phyloP scores from a whole-genome alignment of 2,888 invertebrate genomes.

The Hedya salicella region DNA sequence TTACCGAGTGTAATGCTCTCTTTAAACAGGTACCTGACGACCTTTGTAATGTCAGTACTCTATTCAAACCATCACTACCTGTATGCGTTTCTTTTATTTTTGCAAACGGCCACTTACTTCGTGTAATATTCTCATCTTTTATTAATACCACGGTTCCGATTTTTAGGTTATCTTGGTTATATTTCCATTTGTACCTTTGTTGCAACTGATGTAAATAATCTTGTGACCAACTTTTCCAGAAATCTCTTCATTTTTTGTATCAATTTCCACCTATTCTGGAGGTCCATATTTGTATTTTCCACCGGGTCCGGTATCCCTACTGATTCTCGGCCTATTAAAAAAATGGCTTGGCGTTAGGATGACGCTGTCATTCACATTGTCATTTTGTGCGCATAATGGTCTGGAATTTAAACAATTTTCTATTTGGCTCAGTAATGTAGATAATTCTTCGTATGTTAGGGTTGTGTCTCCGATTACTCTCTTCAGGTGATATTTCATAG shows the following conservation, averaged over 20 bases:
- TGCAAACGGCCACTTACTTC: background rate
- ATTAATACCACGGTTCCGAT: background rate
- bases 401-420: slow-evolving; percentile 1
- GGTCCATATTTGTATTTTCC: background rate
- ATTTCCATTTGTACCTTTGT: background rate
- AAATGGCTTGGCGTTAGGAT: background rate
- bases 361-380: background rate
- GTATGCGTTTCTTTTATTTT: slow-evolving; percentile 1
- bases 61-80: background rate
- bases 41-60: background rate
- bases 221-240: too few relatives aligned
- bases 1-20: too few relatives aligned
- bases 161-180: too few relatives aligned
- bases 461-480: background rate
- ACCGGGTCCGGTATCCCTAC: slow-evolving; percentile 5
- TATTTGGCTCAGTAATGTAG: background rate
- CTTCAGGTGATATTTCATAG: background rate
- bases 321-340: background rate
- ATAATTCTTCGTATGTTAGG: background rate
- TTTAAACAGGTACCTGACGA: background rate
- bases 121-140: background rate
- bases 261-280: background rate
- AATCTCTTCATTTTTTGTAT: too few relatives aligned
- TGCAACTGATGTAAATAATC: too few relatives aligned
- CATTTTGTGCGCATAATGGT: background rate